Base-by-base conservation (phyloP, 2,113 vertebrate genomes). In the Ceyx melanurus region DNA sequence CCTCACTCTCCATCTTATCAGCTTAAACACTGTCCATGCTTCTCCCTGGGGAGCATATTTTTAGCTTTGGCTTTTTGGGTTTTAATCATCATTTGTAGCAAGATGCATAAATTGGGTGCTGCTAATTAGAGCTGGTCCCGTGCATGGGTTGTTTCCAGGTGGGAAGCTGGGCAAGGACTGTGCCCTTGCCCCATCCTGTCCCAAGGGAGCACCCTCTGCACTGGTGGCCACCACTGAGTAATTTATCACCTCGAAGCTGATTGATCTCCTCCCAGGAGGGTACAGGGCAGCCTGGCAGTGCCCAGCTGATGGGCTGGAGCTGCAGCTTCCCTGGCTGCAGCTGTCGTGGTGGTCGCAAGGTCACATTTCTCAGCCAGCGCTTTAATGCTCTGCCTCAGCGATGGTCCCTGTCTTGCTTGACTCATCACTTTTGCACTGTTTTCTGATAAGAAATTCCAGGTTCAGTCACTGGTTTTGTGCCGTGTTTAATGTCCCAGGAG, bases 131-230 rank as follows among this genome's bases (percentile, higher is more conserved):
- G 71, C 37, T 43, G 76, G 23, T 62, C 11, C 35, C 3, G 6
- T 3, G 45, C 35, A 7, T 0, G 0, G 6, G 10, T 53, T 29
- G 11, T 21, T 74, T 56, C 77, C 7, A 0, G 48, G 33, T 12
- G 68, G 37, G 62, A 25, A 37, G n/a, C 23, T 0, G 1, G 22
- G 10, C 3, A 1, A 80, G 42, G n/a, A 65, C 58, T 82, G 48
- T 1, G 16, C 50, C 42, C 42, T 25, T 46, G 72, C 12, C 61
- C 67, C 0, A 0, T 71, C 46, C 68, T 12, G 3, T 82, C 91
- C 60, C 42, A 0, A 25, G 70, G 78, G 54, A 66, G 8, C 0
- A 0, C n/a, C 7, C 25, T 68, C 35, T 15, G 9, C 35, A 60
- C 64, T 67, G 64, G 77, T 5, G 2, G 62, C 84, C 25, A 0